A percentile compares a stretch with the other conserved stretches of the same genome.
phyloP scores from a whole-genome alignment of 2,888 invertebrate species.

The Diaphora mendica region DNA sequence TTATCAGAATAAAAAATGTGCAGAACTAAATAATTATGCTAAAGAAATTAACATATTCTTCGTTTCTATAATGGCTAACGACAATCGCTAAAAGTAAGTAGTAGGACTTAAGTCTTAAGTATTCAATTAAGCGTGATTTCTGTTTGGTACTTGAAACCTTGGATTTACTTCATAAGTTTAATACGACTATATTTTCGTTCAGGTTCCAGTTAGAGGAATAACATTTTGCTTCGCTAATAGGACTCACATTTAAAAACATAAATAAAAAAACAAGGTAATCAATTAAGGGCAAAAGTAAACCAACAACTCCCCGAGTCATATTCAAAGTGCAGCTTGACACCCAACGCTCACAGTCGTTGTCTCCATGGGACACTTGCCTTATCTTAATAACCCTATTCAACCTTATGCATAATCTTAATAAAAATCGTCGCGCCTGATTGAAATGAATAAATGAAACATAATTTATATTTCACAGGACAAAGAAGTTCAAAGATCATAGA shows the following conservation, averaged over 20 bases:
- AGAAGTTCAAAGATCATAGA: constrained; percentile 39
- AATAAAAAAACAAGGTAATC: not conserved
- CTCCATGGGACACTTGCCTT: constrained; percentile 9
- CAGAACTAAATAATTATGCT: no score
- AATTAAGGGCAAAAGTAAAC: not conserved
- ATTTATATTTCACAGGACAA: constrained; percentile 50
- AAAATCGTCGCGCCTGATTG: constrained; percentile 44
- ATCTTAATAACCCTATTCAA: constrained; percentile 41
- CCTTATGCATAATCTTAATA: constrained; percentile 39
- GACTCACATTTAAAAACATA: not conserved
- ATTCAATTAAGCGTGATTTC: no score
- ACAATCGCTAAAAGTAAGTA: no score
- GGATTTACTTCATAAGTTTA: no score
- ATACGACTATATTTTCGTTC: no score
- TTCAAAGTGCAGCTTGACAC: constrained; percentile 5
- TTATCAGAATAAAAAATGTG: no score
- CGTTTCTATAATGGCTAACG: no score
- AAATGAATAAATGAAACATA: constrained; percentile 46
- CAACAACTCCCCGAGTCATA: not conserved
- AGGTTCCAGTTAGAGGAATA: no score
- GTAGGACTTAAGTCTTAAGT: no score
- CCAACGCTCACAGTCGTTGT: constrained; percentile 20
- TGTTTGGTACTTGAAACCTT: no score
- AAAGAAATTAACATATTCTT: no score
- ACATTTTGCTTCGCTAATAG: not conserved